Evolutionary conservation across 2,113 vertebrate species (phyloP), one percentile per base, ranked within the genome.

Genomic region (Manacus vitellinus): DNA sequence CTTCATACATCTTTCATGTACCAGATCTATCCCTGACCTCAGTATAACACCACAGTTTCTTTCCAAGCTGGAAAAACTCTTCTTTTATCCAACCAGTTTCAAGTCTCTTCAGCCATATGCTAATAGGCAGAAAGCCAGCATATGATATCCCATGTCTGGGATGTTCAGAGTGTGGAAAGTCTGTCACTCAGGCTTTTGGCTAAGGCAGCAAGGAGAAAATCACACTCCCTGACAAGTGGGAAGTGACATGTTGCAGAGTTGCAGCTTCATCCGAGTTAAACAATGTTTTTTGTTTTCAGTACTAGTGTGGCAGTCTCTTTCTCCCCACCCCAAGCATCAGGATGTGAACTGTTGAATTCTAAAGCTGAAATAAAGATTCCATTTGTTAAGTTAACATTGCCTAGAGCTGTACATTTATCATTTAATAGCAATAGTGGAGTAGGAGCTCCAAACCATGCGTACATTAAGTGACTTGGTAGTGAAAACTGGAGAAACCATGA

Each of bases 101-200:
- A 70, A 83, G 27, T 59, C 21, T 93, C 35, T 93, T 92, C 52
- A 78, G 56, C 76, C 83, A 72, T 90, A 92, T 95, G 92, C 31
- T 91, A 78, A 75, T 56, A 70, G 68, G 56, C 82, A 86, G 68
- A 86, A 84, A 84, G 82, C 67, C 82, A 85, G 68, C 33, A 12
- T 73, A 49, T 79, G 74, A 92, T 84, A 92, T 88, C 81, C 71
- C 30, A 8, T 83, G 82, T 90, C 82, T 94, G 39, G 43, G 51
- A 28, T 28, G 91, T 68, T 91, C 59, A 68, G 66, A 77, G 70
- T 39, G 61, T 83, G 80, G 71, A 90, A 88, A 89, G 89, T 93
- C 95, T 96, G 85, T 93, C 92, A 84, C 78, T 96, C 90, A 63
- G 55, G 33, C 55, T 77, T 93, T 93, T 96, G 88, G 92, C 46